Conservation (phyloP, 2,888 invertebrate genomes). For the Myopa testacea region DNA sequence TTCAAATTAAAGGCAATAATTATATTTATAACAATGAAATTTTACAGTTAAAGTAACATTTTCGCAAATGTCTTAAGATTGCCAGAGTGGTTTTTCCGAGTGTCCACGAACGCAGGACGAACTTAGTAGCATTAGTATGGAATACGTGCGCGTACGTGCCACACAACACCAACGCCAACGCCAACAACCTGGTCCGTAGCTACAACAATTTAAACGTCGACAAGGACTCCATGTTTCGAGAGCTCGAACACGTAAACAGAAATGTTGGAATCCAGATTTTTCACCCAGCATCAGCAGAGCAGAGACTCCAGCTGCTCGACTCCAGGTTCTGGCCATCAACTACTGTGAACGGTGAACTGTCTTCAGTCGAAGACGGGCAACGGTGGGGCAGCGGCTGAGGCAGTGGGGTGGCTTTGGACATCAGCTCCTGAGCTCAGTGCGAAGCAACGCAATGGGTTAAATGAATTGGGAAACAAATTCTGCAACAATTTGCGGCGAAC, state of each 20-base stretch:
- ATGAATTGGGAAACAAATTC: slow-evolving; percentile 49
- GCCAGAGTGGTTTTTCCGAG: no score
- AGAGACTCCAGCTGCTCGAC: neutral
- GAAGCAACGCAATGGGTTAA: slow-evolving; percentile 37
- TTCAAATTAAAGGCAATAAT: no score
- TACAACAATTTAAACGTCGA: slow-evolving; percentile 15
- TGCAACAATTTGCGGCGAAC: slow-evolving; percentile 47
- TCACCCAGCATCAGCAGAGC: neutral
- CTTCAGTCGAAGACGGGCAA: neutral
- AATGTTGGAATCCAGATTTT: slow-evolving; percentile 22
- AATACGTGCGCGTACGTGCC: neutral
- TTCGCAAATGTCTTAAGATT: no score
- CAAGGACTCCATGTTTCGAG: slow-evolving; percentile 1
- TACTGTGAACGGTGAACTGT: neutral
- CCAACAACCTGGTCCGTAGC: neutral
- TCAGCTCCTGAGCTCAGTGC: neutral
- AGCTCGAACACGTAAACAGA: slow-evolving; percentile 21
- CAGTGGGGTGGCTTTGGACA: neutral
- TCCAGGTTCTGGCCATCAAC: neutral
- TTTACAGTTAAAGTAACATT: no score
- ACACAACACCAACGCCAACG: neutral
- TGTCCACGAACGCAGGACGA: no score
- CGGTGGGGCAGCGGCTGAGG: neutral
- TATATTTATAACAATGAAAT: no score
- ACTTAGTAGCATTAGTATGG: neutral